A percentile compares a stretch with the other conserved stretches of the same genome.
phyloP scores from a whole-genome alignment of 2,113 vertebrate genomes.

The Talpa occidentalis region DNA sequence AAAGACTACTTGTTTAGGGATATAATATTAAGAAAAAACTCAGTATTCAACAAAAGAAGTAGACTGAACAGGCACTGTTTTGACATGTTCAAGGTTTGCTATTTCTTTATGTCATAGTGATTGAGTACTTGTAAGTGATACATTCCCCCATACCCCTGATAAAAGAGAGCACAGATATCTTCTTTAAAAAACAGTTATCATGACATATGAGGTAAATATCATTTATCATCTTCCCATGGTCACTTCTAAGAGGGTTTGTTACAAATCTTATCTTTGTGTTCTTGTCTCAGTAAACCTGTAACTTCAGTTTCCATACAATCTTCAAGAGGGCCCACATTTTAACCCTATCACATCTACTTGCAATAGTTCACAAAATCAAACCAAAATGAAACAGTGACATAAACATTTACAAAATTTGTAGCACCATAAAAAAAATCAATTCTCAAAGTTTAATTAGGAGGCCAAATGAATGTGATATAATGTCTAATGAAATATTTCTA shows the following conservation, averaged over 20 bases:
- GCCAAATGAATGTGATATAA: not conserved
- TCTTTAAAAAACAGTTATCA: constrained; percentile 72
- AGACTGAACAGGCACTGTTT: not conserved
- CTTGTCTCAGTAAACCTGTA: not conserved
- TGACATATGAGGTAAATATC: constrained; percentile 70
- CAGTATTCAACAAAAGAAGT: constrained; percentile 2
- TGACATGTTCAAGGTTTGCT: constrained; percentile 69
- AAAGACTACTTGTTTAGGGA: not conserved
- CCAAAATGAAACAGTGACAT: not conserved
- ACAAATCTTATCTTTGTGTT: constrained; percentile 21
- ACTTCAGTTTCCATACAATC: not conserved
- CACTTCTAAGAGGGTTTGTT: constrained; percentile 26
- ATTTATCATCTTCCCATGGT: constrained; percentile 68
- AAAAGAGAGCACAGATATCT: constrained; percentile 54
- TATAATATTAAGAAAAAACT: not conserved
- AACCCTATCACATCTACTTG: not conserved
- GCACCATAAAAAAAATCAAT: not conserved
- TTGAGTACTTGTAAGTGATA: constrained; percentile 55
- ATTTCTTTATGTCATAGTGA: constrained; percentile 65
- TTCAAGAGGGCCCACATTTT: constrained; percentile 2
- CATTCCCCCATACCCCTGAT: constrained; percentile 9
- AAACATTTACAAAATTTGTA: not conserved
- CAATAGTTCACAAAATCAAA: not conserved
- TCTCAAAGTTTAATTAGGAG: not conserved
- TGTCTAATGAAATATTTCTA: not conserved